A percentile compares a stretch with the other conserved stretches of the same genome.
These are phyloP conservation scores for Eumaeus atala DNA, from an alignment of 1,140 invertebrate species.

Conservation along the genomic window DNA sequence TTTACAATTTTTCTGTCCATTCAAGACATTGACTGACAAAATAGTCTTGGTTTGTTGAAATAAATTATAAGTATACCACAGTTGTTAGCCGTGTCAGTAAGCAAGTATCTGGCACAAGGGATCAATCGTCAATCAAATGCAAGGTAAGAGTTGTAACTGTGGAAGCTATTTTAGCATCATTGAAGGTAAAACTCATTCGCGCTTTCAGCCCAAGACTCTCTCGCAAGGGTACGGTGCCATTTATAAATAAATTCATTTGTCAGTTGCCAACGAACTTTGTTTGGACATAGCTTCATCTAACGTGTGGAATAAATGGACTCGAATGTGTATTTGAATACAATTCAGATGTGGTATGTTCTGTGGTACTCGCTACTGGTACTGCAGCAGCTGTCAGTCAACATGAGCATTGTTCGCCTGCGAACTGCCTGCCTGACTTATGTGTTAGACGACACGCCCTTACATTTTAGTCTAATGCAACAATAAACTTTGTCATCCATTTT, in stretches of 20 bases:
- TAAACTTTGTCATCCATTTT: slow-evolving; percentile 30
- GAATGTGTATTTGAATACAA: slow-evolving; percentile 35
- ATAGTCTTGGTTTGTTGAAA: slow-evolving; percentile 18
- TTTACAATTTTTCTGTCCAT: slow-evolving; percentile 18
- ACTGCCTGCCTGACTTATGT: slow-evolving; percentile 31
- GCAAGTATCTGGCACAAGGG: slow-evolving; percentile 69
- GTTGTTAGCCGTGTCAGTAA: slow-evolving; percentile 54
- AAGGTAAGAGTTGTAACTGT: slow-evolving; percentile 68
- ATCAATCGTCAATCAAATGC: slow-evolving; percentile 73
- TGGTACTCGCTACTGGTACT: slow-evolving; percentile 23
- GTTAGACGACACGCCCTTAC: slow-evolving; percentile 33
- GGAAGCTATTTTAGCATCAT: slow-evolving; percentile 68
- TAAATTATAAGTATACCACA: slow-evolving; percentile 23
- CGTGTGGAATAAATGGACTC: slow-evolving; percentile 27
- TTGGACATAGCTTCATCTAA: slow-evolving; percentile 39
- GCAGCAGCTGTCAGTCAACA: slow-evolving; percentile 34
- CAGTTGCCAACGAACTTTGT: slow-evolving; percentile 53
- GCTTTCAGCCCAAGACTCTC: slow-evolving; percentile 67
- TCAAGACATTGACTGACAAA: slow-evolving; percentile 18
- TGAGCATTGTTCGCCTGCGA: slow-evolving; percentile 31
- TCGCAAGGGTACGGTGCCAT: slow-evolving; percentile 58
- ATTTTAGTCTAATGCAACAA: slow-evolving; percentile 33
- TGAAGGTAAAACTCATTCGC: slow-evolving; percentile 70
- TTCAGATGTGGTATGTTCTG: slow-evolving; percentile 29
- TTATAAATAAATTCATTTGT: slow-evolving; percentile 62